Evolutionary conservation across 2,113 vertebrate species (phyloP), one percentile per base, ranked within the genome.

Genomic region (Formicarius rufipectus): DNA sequence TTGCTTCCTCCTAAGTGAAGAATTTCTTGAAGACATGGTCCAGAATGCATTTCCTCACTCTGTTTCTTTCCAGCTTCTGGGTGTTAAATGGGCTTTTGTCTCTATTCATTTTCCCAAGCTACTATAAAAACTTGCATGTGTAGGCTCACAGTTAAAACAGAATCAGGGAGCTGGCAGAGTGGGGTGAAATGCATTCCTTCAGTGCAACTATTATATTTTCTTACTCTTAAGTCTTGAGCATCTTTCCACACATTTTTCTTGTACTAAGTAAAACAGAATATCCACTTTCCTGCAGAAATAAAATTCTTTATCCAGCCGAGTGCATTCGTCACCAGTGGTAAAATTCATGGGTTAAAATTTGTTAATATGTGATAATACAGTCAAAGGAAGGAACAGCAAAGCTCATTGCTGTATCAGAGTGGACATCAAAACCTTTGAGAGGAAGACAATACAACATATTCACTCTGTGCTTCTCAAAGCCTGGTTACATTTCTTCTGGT

Each of bases 81-180:
- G 50, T 44, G 13, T 10, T 86, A 93, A 86, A 74, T 45, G 47
- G 27, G 35, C 14, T 84, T 89, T 95, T 64, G 67, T 76, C 49
- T 59, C 72, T 47, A 39, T 86, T 82, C 53, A 64, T 90, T 86
- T 86, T 85, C 49, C 27, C 30, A 72, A 50, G 25, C 42, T 71
- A 14, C 39, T 35, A 16, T 21, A 67, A 82, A 52, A 76, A 17
- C 11, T 64, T 35, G n/a, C 47, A 20, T 1, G 10, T 47, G 17
- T n/a, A 84, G 50, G 59, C n/a, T 92, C 76, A 56, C 30, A 73
- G 79, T 56, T 92, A 90, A 92, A 86, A 69, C 72, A 88, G 84
- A 67, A 50, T 9, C 3, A 2, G 55, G 23, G 27, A 66, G 30
- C 35, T 40, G 39, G 39, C 28, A 81, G 68, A 84, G 33, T 22